Evolutionary conservation across 1,140 invertebrate species (phyloP).

Genomic region (Neuroterus valhalla): DNA sequence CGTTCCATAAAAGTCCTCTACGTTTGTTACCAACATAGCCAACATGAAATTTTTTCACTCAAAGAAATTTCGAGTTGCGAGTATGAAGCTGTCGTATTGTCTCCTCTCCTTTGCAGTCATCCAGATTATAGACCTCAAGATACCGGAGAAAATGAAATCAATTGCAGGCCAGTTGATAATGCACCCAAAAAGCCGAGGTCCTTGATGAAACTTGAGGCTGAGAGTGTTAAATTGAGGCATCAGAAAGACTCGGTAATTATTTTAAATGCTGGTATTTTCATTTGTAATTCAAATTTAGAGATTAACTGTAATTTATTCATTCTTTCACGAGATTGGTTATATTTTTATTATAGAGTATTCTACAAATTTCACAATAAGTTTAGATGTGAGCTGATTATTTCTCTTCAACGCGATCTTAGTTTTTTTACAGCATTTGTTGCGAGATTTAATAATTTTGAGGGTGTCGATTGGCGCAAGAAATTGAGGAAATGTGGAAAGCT

Average conservation of each 20-base stretch:
- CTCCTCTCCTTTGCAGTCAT: conserved; percentile 90
- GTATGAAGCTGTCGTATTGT: conserved; percentile 93
- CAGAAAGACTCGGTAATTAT: conserved; percentile 75
- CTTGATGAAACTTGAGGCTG: conserved; percentile 82
- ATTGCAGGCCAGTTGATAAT: conserved; percentile 83
- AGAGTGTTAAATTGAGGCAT: conserved; percentile 81
- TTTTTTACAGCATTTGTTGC: too few relatives aligned
- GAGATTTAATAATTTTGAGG: too few relatives aligned
- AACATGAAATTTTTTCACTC: conserved; percentile 93
- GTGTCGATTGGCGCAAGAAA: too few relatives aligned
- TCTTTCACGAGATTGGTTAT: too few relatives aligned
- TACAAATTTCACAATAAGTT: too few relatives aligned
- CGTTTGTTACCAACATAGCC: conserved; percentile 89
- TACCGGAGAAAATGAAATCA: conserved; percentile 86
- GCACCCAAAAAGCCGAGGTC: conserved; percentile 85
- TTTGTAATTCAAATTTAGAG: too few relatives aligned
- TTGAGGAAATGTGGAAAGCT: too few relatives aligned
- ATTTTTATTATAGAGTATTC: too few relatives aligned
- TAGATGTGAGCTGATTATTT: too few relatives aligned
- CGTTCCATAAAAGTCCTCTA: conserved; percentile 88
- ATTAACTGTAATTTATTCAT: too few relatives aligned
- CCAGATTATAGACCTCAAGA: conserved; percentile 91
- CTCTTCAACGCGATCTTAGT: too few relatives aligned
- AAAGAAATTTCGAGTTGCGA: conserved; percentile 96
- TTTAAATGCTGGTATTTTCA: background rate